Evolutionary conservation across 2,888 invertebrate genomes (phyloP), one percentile per base, ranked within the genome.

Genomic region (Caenorhabditis sinica): DNA sequence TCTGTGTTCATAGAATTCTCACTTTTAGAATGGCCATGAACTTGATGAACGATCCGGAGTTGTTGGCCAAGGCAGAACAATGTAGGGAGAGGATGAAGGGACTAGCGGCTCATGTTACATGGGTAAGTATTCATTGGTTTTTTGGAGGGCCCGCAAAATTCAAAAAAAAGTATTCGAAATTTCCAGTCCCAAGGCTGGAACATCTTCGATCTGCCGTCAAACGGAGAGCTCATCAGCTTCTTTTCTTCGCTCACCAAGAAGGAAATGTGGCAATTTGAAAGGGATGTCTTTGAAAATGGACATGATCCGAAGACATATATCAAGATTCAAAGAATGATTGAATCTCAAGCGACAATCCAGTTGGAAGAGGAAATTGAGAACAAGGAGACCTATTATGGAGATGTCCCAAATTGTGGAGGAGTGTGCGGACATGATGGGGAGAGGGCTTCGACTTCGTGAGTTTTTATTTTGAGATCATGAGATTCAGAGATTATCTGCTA

Each of bases 301-400:
- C 45, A 76, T 23, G 76, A 76, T 23, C 60, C 76, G 11, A 76
- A 60, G 28, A 77, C 53, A 0, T 77, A 69, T 43, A 63, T 71
- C 9, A 45, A 28, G 9, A 51, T 53, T 1, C 71, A 77, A 1
- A 53, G 8, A 13, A 61, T 71, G 53, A 20, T 25, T 4, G 53
- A 40, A 5, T 77, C 69, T 1, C 30, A 11, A 5, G 71, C 49
- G 11, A 43, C 40, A 9, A 53, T 69, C 9, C 40, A 61, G 17
- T 43, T 71, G 40, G 17, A 36, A 6, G 40, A 77, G 40, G 69
- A 63, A 43, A 53, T 77, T 6, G 13, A 36, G 43, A 51, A 63
- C 25, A 69, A 77, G 53, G 17, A 20, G 33, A 77, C 71, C 6
- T 43, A 13, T 1, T 30, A 28, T 40, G 36, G 8, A n/a, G 45